A percentile compares a stretch with the other conserved stretches of the same genome.
phyloP scores from a whole-genome alignment of 1,140 invertebrate genomes.

The Catajapyx aquilonaris region DNA sequence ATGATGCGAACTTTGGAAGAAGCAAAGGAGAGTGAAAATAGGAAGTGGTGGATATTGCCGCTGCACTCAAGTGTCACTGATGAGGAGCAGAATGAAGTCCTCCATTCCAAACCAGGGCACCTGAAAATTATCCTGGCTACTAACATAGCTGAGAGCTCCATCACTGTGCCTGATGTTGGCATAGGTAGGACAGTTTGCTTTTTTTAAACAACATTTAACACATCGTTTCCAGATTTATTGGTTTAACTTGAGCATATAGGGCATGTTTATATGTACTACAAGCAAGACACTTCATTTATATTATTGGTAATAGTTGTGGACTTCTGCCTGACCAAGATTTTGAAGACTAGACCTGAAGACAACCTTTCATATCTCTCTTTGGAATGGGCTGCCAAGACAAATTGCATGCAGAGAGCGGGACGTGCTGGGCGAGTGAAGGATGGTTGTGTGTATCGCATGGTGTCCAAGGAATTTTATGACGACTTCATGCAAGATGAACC shows the following conservation, averaged over 20 bases:
- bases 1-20: no score
- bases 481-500: conserved; percentile 23
- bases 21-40: no score
- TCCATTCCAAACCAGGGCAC: conserved; percentile 27
- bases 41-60: conserved; percentile 29
- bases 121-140: conserved; percentile 84
- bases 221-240: no score
- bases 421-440: conserved; percentile 66
- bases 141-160: conserved; percentile 92
- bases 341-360: conserved; percentile 45
- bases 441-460: conserved; percentile 70
- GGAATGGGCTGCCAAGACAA: conserved; percentile 72
- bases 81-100: conserved; percentile 47
- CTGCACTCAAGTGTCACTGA: conserved; percentile 46
- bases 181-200: conserved; percentile 50
- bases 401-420: conserved; percentile 73
- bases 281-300: no score
- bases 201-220: no score
- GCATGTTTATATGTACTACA: no score
- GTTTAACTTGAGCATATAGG: no score
- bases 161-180: conserved; percentile 81
- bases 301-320: conserved; percentile 56
- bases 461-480: no score
- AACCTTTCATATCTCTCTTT: conserved; percentile 61
- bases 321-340: conserved; percentile 75